A percentile compares a stretch with the other conserved stretches of the same genome.
phyloP scores from a whole-genome alignment of 2,797 vertebrate genomes.

The Taenioides sp. region DNA sequence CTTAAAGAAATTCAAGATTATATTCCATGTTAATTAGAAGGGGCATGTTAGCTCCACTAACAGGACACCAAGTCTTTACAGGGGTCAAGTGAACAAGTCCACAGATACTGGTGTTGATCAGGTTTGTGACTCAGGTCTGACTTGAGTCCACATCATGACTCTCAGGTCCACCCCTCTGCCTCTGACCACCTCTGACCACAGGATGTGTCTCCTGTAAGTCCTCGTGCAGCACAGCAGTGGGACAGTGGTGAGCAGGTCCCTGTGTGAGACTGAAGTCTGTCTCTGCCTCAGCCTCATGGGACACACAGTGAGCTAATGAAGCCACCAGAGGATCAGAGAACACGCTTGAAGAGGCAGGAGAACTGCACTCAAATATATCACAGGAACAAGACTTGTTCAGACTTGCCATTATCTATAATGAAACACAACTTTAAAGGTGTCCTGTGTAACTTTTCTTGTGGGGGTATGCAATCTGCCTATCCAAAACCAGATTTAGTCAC shows the following conservation, averaged over 20 bases:
- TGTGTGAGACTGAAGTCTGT: slow-evolving; percentile 35
- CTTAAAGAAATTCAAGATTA: too few relatives aligned
- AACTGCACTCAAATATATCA: slow-evolving; percentile 41
- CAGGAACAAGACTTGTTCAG: slow-evolving; percentile 1
- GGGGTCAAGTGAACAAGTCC: not conserved
- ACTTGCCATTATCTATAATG: not conserved
- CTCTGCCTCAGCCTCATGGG: slow-evolving; percentile 46
- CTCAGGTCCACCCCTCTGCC: not conserved
- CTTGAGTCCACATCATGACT: not conserved
- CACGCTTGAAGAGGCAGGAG: slow-evolving; percentile 54
- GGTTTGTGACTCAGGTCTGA: not conserved
- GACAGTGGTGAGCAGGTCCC: slow-evolving; percentile 49
- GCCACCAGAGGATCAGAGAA: slow-evolving; percentile 68
- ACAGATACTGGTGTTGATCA: not conserved
- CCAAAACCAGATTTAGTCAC: too few relatives aligned
- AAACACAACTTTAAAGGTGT: not conserved
- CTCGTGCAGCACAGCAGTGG: slow-evolving; percentile 33
- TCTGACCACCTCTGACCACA: not conserved
- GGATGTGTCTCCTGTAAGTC: not conserved
- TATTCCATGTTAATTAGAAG: too few relatives aligned
- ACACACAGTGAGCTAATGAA: slow-evolving; percentile 65
- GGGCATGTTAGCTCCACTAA: too few relatives aligned
- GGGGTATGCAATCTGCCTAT: not conserved
- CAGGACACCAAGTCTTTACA: too few relatives aligned
- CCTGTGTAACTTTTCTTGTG: not conserved